These are phyloP conservation scores for Pteronotus mesoamericanus DNA, from an alignment of 2,797 vertebrate genomes.

Conservation along the genomic window DNA sequence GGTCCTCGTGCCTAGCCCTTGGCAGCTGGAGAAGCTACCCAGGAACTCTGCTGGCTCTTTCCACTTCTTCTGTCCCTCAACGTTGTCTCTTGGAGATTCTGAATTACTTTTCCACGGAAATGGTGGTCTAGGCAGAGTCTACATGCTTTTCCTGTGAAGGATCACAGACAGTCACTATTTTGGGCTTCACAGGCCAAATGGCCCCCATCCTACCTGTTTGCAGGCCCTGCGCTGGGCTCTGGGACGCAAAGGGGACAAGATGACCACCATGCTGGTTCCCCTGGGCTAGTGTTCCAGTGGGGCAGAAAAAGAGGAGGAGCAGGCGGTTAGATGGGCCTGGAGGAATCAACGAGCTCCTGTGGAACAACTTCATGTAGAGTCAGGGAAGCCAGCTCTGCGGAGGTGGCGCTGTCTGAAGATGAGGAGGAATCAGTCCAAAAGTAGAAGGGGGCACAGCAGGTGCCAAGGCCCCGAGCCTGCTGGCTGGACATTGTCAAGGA, in stretches of 20 bases:
- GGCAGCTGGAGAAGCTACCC: neutral
- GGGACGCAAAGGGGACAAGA: neutral
- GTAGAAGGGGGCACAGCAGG: neutral
- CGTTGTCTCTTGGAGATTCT: neutral
- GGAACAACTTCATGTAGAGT: neutral
- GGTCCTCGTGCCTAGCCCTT: neutral
- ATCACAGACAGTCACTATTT: neutral
- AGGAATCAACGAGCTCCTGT: neutral
- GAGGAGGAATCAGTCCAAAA: neutral
- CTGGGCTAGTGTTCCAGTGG: neutral
- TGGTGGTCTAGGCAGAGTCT: neutral
- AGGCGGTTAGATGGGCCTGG: neutral
- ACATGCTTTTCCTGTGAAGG: neutral
- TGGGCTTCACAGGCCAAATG: fast-evolving
- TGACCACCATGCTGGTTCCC: fast-evolving
- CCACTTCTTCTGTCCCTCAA: neutral
- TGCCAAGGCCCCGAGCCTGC: neutral
- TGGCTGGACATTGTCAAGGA: neutral
- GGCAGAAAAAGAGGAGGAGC: neutral
- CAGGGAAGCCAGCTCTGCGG: neutral
- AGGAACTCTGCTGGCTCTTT: neutral
- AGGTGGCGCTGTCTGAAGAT: neutral
- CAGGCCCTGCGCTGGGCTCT: neutral
- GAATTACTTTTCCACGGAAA: neutral
- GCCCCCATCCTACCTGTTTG: neutral